Conservation (phyloP, 2,797 vertebrate species). For the Glossophaga mutica region DNA sequence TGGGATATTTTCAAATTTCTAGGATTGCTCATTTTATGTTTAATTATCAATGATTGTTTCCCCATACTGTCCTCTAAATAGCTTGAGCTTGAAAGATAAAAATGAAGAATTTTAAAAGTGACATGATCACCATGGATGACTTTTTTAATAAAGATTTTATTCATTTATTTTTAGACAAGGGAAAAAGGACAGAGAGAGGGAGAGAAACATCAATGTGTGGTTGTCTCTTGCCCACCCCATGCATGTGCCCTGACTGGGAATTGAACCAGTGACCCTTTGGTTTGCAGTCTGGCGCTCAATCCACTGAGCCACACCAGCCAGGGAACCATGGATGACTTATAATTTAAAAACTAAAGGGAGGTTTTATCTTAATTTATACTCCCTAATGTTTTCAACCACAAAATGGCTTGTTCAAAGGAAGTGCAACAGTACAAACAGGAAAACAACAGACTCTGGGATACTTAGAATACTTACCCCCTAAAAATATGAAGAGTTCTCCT, state of each 20-base stretch:
- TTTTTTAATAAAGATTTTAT: not conserved
- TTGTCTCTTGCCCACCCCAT: too few relatives aligned
- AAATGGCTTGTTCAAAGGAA: constrained; percentile 34
- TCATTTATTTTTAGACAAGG: too few relatives aligned
- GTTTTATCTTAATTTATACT: constrained; percentile 17
- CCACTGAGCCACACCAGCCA: too few relatives aligned
- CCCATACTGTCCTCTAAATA: not conserved
- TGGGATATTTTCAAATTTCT: constrained; percentile 15
- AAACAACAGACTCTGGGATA: not conserved
- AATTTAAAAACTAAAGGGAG: constrained; percentile 34
- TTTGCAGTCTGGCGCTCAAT: too few relatives aligned
- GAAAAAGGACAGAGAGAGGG: too few relatives aligned
- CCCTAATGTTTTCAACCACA: constrained; percentile 4
- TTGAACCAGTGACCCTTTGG: too few relatives aligned
- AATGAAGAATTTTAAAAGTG: not conserved
- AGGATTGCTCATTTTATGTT: not conserved
- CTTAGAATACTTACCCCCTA: constrained; percentile 58
- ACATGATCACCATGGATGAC: not conserved
- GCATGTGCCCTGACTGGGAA: too few relatives aligned
- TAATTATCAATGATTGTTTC: not conserved
- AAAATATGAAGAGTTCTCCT: constrained; percentile 16
- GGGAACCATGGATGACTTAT: not conserved
- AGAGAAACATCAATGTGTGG: too few relatives aligned
- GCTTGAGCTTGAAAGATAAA: constrained; percentile 28
- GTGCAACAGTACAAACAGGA: not conserved